Evolutionary conservation across 2,113 vertebrate genomes (phyloP).

Genomic region (Fregetta grallaria): DNA sequence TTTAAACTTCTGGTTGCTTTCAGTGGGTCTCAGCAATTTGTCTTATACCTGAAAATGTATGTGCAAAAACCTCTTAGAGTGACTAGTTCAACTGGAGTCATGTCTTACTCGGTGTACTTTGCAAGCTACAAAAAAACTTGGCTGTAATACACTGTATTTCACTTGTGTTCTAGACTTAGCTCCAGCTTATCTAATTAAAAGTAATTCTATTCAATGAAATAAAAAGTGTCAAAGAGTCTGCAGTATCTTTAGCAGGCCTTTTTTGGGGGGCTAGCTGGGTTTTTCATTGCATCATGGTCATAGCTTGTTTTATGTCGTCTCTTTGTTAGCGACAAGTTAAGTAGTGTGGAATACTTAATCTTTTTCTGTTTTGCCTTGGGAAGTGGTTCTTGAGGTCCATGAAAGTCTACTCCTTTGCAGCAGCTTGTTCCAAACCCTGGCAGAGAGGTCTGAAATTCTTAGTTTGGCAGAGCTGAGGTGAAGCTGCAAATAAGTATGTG

Average conservation of each 20-base stretch:
- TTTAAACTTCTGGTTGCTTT: not conserved
- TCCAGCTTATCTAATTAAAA: not conserved
- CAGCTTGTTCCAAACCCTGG: not conserved
- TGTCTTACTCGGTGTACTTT: not conserved
- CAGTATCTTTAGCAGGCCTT: not conserved
- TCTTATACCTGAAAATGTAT: not conserved
- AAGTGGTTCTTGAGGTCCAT: not conserved
- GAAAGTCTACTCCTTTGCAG: not conserved
- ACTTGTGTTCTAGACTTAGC: not conserved
- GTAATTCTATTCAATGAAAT: not conserved
- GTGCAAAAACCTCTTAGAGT: not conserved
- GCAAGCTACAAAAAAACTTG: not conserved
- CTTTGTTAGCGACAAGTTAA: not conserved
- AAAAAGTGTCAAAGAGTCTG: not conserved
- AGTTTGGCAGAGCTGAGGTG: not conserved
- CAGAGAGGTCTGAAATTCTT: not conserved
- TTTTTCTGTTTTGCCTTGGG: not conserved
- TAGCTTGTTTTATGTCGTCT: not conserved
- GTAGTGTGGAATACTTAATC: not conserved
- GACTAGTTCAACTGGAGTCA: not conserved
- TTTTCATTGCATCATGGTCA: not conserved
- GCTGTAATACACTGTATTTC: not conserved
- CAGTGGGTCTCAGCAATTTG: not conserved
- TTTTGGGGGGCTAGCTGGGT: rapidly evolving
- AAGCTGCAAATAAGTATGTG: not conserved